Percentiles rank a stretch among this genome's conserved stretches.
phyloP scores from a whole-genome alignment of 64 coral and sea anemone species.

The Cladopsammia gracilis region DNA sequence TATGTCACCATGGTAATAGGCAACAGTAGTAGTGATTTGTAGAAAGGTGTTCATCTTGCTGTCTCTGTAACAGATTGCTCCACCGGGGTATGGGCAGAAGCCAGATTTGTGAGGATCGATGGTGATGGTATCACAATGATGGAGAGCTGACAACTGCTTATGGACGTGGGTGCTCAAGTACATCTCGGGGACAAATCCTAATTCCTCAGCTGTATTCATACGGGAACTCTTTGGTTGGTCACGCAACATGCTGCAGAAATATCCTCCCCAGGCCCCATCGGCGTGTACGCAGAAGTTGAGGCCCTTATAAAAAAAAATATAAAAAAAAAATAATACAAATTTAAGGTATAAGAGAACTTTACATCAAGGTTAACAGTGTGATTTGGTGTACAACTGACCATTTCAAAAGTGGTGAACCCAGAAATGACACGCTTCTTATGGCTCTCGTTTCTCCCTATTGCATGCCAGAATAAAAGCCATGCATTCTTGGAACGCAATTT shows the following conservation, averaged over 20 bases:
- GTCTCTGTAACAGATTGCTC: constrained; percentile 82
- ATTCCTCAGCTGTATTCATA: neutral
- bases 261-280: constrained; percentile 90
- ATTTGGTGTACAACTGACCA: no score
- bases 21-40: constrained; percentile 75
- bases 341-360: neutral
- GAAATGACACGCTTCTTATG: no score
- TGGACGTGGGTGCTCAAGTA: constrained; percentile 55
- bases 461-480: no score
- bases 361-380: no score
- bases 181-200: constrained; percentile 72
- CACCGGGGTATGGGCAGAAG: constrained; percentile 91
- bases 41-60: constrained; percentile 78
- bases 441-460: no score
- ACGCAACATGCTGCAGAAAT: constrained; percentile 84
- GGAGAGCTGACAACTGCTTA: constrained; percentile 49
- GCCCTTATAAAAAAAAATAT: constrained; percentile 31
- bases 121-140: constrained; percentile 82
- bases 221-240: neutral
- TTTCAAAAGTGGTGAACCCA: no score
- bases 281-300: constrained; percentile 80
- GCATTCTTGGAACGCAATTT: no score
- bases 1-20: constrained; percentile 73
- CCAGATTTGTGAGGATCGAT: constrained; percentile 94
- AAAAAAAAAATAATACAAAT: neutral